Conservation (phyloP, 2,888 invertebrate genomes). For the Halictus ligatus region DNA sequence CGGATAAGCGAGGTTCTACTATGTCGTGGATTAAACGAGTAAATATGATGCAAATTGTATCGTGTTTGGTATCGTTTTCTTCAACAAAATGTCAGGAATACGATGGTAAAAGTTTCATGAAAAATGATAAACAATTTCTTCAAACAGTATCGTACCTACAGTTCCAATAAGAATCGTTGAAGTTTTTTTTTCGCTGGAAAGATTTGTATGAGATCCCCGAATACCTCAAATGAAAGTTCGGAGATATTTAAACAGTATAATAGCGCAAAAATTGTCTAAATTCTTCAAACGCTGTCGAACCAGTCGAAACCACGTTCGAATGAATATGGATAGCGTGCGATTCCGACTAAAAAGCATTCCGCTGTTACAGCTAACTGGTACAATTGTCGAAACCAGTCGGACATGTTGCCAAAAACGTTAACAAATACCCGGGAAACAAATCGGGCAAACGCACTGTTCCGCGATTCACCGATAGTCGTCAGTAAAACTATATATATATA, state of each 20-base stretch:
- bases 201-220: neutral
- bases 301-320: neutral
- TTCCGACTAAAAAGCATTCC: neutral
- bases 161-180: too few species aligned
- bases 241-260: neutral
- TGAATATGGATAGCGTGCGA: neutral
- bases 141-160: too few species aligned
- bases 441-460: neutral
- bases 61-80: neutral
- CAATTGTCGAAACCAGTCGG: neutral
- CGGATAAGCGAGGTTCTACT: neutral
- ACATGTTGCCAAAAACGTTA: neutral
- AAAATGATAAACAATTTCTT: neutral
- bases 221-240: neutral
- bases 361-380: neutral
- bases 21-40: neutral
- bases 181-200: too few species aligned
- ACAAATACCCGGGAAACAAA: neutral
- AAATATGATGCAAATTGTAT: neutral
- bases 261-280: neutral
- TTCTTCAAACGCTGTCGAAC: neutral
- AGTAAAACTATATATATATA: neutral
- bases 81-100: neutral
- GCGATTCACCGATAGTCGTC: neutral
- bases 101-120: neutral